These are phyloP conservation scores for Chymomyza caudatula DNA, from an alignment of 2,888 invertebrate genomes.

Conservation along the genomic window DNA sequence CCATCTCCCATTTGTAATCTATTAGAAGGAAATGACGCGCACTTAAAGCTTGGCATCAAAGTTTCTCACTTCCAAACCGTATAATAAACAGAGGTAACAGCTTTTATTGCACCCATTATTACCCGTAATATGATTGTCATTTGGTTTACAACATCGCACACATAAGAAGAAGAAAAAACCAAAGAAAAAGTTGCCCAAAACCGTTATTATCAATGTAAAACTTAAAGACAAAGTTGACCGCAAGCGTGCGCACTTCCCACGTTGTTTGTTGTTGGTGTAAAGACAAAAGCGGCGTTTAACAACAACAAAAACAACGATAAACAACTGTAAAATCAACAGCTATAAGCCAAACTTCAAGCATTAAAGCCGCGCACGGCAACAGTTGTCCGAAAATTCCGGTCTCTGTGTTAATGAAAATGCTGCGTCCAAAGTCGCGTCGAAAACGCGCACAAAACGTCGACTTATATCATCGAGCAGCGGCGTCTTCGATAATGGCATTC, in stretches of 20 bases:
- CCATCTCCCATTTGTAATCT: neutral
- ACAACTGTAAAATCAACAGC: conserved; percentile 10
- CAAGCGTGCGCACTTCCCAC: conserved; percentile 28
- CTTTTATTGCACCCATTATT: neutral
- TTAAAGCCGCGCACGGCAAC: conserved; percentile 16
- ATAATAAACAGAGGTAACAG: neutral
- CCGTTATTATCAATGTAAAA: neutral
- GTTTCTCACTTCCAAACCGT: neutral
- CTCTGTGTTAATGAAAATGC: conserved; percentile 54
- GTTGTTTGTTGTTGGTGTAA: conserved; percentile 9
- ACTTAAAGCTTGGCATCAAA: neutral
- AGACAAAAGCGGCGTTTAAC: neutral
- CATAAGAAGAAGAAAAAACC: neutral
- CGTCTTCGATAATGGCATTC: conserved; percentile 20
- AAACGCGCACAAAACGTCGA: conserved; percentile 29
- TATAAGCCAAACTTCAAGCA: too few relatives aligned
- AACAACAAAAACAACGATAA: conserved; percentile 8
- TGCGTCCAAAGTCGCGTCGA: neutral
- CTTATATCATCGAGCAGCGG: conserved; percentile 50
- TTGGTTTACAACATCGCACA: neutral
- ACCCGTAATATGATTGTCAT: neutral
- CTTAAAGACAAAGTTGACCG: neutral
- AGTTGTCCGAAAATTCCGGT: conserved; percentile 40
- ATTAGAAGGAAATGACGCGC: conserved; percentile 22
- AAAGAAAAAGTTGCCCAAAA: neutral